Evolutionary conservation across 1,140 invertebrate species (phyloP).

Genomic region (Drosophila kikkawai): DNA sequence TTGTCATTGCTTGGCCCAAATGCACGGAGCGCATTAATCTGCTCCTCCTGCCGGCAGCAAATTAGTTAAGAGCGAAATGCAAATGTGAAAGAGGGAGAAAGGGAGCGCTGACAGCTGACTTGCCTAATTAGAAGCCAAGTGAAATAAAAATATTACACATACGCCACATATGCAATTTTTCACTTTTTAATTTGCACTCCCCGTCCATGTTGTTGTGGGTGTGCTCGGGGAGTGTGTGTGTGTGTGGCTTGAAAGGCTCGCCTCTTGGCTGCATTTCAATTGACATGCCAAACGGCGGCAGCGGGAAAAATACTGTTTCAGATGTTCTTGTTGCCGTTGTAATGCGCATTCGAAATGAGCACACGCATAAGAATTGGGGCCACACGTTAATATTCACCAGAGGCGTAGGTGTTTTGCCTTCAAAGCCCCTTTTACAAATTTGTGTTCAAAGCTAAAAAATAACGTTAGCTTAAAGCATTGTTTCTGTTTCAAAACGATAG

Average conservation of each 20-base stretch:
- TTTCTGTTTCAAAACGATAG: not conserved
- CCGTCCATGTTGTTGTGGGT: slow-evolving; percentile 17
- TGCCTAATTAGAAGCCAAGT: slow-evolving; percentile 80
- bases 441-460: no score
- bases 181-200: slow-evolving; percentile 70
- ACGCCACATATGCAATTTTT: slow-evolving; percentile 71
- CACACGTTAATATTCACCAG: slow-evolving; percentile 75
- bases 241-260: slow-evolving; percentile 22
- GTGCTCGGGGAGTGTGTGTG: slow-evolving; percentile 1
- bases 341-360: slow-evolving; percentile 83
- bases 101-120: slow-evolving; percentile 69
- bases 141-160: slow-evolving; percentile 83
- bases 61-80: slow-evolving; percentile 75
- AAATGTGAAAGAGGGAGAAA: slow-evolving; percentile 32
- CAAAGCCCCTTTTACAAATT: not conserved
- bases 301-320: slow-evolving; percentile 52
- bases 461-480: no score
- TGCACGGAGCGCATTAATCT: slow-evolving; percentile 72
- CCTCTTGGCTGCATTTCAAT: slow-evolving; percentile 71
- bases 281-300: slow-evolving; percentile 64
- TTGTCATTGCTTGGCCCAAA: slow-evolving; percentile 69
- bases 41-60: slow-evolving; percentile 41
- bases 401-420: not conserved
- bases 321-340: slow-evolving; percentile 66
- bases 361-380: slow-evolving; percentile 80